phyloP scores from a whole-genome alignment of 35 echinoderm and acorn worm species.

The Lytechinus variegatus region DNA sequence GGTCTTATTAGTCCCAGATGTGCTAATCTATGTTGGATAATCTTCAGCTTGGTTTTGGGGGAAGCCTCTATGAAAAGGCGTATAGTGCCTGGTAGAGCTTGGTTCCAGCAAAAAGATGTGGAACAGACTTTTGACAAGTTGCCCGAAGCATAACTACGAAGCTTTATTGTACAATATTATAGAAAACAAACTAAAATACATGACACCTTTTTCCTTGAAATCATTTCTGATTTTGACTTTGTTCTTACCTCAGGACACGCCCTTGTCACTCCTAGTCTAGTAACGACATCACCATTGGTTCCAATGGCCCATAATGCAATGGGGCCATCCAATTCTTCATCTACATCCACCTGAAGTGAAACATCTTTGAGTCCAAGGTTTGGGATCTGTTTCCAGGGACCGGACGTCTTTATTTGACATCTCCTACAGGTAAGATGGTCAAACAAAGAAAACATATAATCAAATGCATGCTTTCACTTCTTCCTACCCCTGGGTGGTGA shows the following conservation, averaged over 20 bases:
- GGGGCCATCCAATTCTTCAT: conserved; percentile 69
- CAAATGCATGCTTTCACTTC: neutral
- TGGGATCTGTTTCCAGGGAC: conserved; percentile 79
- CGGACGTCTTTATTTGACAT: conserved; percentile 87
- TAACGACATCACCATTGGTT: conserved; percentile 94
- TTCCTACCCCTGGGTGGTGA: too few relatives aligned
- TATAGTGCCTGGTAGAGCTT: too few relatives aligned
- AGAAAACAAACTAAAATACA: too few relatives aligned
- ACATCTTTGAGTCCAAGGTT: conserved; percentile 78
- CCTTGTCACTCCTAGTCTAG: conserved; percentile 83
- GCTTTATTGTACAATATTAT: too few relatives aligned
- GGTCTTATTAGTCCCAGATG: too few relatives aligned
- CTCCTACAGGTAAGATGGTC: conserved; percentile 55
- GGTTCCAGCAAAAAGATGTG: too few relatives aligned
- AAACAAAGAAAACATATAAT: neutral
- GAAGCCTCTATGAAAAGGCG: too few relatives aligned
- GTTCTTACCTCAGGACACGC: conserved; percentile 75
- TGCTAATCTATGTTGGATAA: too few relatives aligned
- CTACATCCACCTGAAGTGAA: conserved; percentile 80
- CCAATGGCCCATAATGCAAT: conserved; percentile 97
- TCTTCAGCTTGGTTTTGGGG: too few relatives aligned
- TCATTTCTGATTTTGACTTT: neutral
- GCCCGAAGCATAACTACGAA: too few relatives aligned
- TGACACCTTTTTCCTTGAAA: too few relatives aligned
- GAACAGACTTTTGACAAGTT: too few relatives aligned